These are phyloP conservation scores for Nebria salina DNA, from an alignment of 2,888 invertebrate genomes.

Conservation along the genomic window DNA sequence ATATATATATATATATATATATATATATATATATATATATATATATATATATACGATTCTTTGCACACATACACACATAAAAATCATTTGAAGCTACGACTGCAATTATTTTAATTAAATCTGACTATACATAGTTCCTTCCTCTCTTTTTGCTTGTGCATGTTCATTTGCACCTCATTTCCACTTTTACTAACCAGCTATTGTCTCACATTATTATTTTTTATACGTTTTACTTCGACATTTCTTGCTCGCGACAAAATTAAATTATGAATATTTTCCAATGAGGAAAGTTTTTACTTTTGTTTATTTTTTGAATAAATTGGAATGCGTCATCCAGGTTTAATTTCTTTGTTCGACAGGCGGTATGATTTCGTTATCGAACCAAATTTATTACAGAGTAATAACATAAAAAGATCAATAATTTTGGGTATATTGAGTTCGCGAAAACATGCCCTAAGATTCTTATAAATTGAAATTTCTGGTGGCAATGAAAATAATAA, in stretches of 20 bases:
- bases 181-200: background rate
- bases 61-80: background rate
- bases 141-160: conserved; percentile 1
- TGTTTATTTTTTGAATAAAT: background rate
- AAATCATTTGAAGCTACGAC: background rate
- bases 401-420: no score
- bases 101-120: conserved; percentile 28
- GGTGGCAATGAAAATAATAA: no score
- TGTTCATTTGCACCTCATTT: background rate
- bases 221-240: background rate
- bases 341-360: no score
- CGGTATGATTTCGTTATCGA: no score
- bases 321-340: background rate
- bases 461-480: no score
- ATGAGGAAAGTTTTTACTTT: background rate
- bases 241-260: background rate
- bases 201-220: background rate
- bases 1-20: background rate
- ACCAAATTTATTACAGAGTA: no score
- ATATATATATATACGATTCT: background rate
- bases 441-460: no score
- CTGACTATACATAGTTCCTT: background rate
- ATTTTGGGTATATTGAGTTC: no score
- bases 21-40: background rate
- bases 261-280: background rate